phyloP scores from a whole-genome alignment of 1,140 invertebrate genomes.

The Platyscapa corneri region DNA sequence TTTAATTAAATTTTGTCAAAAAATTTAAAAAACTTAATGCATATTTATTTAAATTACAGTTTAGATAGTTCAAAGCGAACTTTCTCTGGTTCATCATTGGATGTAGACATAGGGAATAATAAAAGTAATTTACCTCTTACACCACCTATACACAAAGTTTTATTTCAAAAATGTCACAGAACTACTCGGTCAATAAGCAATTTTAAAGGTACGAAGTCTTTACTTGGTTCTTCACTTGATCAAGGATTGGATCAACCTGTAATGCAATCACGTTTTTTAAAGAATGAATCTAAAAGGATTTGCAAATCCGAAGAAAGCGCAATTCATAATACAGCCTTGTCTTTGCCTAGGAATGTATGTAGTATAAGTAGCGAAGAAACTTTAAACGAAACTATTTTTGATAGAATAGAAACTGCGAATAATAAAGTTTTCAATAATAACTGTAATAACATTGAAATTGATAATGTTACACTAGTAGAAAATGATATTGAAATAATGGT shows the following conservation, averaged over 20 bases:
- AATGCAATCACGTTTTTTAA: slow-evolving; percentile 60
- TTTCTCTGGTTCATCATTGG: slow-evolving; percentile 72
- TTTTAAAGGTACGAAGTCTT: slow-evolving; percentile 64
- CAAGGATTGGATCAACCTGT: slow-evolving; percentile 73
- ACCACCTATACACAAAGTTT: slow-evolving; percentile 67
- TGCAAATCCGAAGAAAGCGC: slow-evolving; percentile 73
- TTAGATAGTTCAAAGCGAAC: slow-evolving; percentile 72
- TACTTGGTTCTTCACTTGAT: slow-evolving; percentile 73
- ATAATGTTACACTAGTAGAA: slow-evolving; percentile 52
- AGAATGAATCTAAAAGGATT: slow-evolving; percentile 67
- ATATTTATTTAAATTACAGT: slow-evolving; percentile 55
- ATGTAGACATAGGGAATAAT: slow-evolving; percentile 64
- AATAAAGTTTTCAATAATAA: slow-evolving; percentile 29
- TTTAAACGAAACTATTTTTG: slow-evolving; percentile 61
- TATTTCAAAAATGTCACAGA: slow-evolving; percentile 68
- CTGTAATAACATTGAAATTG: slow-evolving; percentile 33
- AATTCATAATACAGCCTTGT: slow-evolving; percentile 66
- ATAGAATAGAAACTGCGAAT: slow-evolving; percentile 41
- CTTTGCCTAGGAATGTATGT: slow-evolving; percentile 59
- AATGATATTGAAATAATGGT: slow-evolving; percentile 70
- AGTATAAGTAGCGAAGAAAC: slow-evolving; percentile 67
- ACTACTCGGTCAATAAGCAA: slow-evolving; percentile 66
- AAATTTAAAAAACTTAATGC: not conserved
- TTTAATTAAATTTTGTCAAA: slow-evolving; percentile 18
- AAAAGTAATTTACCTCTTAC: slow-evolving; percentile 64